Base-by-base conservation (phyloP, 2,797 vertebrate species). In the Rhynchotus rufescens region DNA sequence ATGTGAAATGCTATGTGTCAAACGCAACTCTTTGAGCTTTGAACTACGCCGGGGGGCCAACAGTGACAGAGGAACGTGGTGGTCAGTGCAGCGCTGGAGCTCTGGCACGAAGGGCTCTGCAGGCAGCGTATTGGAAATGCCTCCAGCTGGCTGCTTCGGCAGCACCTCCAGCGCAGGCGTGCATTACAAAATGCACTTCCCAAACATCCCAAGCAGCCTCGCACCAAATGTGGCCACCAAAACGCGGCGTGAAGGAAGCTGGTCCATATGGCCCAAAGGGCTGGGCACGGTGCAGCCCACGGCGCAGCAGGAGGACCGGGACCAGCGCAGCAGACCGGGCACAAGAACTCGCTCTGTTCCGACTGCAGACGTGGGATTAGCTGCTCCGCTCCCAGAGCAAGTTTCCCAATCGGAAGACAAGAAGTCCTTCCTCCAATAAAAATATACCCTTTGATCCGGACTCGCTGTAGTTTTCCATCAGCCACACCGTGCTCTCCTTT, bases 351-450 rank as follows among this genome's bases (percentile, higher is more conserved):
- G 2, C 7, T 1, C 1, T 45, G 49, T 79, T 78, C 28, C 57
- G 64, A 80, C 40, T 80, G 42, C 61, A 54, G 80, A 76, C 80
- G 36, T 5, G 16, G 86, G 91, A 89, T 94, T 89, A 91, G 61
- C 69, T 91, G 88, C 66, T 74, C 56, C 83, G 75, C 67, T 77
- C 8, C 38, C 65, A 71, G 57, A 89, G 77, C 42, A 82, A 87
- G 75, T 19, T 49, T 73, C 69, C 72, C 83, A 4, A 32, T 5
- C 64, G 47, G 45, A 80, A 88, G 67, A 54, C 36, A 28, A 71
- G 32, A 20, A 32, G 21, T 38, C 68, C 65, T 52, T 69, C 71
- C 64, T 64, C 52, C 61, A 76, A 65, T 23, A 40, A 44, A 47
- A 71, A 80, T 45, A 65, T 2, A 30, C 12, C 28, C 40, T 59